Conservation (phyloP, 1,140 invertebrate species). For the Drosophila pruinosa region DNA sequence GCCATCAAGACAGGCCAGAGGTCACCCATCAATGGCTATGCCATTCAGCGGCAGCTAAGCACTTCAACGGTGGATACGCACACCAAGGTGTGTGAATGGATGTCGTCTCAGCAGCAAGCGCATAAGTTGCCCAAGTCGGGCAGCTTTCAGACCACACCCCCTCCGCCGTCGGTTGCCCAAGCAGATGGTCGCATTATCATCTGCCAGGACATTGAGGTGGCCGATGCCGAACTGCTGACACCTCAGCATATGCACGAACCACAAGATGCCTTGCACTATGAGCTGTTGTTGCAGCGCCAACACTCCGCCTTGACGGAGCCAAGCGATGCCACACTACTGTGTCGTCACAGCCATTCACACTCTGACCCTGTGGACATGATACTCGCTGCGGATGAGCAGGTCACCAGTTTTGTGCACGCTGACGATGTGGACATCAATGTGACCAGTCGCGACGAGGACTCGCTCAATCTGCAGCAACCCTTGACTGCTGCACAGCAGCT, state of each 20-base stretch:
- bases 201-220: constrained; percentile 79
- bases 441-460: constrained; percentile 84
- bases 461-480: constrained; percentile 45
- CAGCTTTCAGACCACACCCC: constrained; percentile 68
- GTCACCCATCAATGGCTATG: constrained; percentile 84
- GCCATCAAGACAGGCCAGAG: constrained; percentile 83
- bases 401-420: constrained; percentile 84
- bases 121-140: constrained; percentile 56
- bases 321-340: constrained; percentile 46
- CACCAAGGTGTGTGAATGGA: constrained; percentile 93
- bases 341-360: constrained; percentile 85
- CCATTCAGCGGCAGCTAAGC: constrained; percentile 88
- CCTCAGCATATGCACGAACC: constrained; percentile 66
- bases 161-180: constrained; percentile 85
- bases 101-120: constrained; percentile 87
- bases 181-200: constrained; percentile 68
- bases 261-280: constrained; percentile 51
- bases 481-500: constrained; percentile 88
- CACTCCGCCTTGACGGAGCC: constrained; percentile 72
- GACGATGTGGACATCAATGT: constrained; percentile 88
- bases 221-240: constrained; percentile 63
- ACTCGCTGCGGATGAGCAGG: constrained; percentile 81
- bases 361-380: constrained; percentile 87
- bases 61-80: constrained; percentile 92
- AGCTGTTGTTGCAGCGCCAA: constrained; percentile 66